Evolutionary conservation across 2,888 invertebrate species (phyloP).

Genomic region (Agrypnus murinus): DNA sequence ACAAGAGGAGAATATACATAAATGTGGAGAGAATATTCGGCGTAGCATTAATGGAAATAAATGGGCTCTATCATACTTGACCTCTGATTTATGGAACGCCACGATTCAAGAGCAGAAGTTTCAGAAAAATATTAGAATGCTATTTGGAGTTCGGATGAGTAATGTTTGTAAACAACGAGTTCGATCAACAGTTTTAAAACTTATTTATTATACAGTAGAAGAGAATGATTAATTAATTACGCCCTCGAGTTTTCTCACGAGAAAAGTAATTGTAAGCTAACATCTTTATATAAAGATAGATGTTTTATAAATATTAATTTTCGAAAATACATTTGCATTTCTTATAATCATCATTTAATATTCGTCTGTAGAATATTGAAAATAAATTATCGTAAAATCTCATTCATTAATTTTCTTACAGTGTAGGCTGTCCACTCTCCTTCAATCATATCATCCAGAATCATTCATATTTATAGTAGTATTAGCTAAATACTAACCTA

Average conservation of each 20-base stretch:
- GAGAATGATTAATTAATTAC: conserved; percentile 23
- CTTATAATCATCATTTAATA: not conserved
- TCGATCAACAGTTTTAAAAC: conserved; percentile 36
- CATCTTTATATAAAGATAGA: not conserved
- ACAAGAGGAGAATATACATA: conserved; percentile 1
- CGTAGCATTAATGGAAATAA: conserved; percentile 48
- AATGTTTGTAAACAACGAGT: conserved; percentile 43
- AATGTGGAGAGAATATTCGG: conserved; percentile 35
- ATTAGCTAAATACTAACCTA: too few species aligned
- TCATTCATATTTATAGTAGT: too few species aligned
- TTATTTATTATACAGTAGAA: conserved; percentile 18
- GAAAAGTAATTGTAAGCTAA: conserved; percentile 16
- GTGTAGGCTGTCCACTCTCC: too few species aligned
- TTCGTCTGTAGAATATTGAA: too few species aligned
- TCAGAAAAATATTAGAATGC: conserved; percentile 45
- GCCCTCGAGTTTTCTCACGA: conserved; percentile 20
- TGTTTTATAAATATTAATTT: too few species aligned
- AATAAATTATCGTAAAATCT: too few species aligned
- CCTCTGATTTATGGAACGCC: conserved; percentile 46
- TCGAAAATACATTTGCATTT: not conserved
- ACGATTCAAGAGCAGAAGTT: conserved; percentile 42
- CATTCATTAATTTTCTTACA: too few species aligned
- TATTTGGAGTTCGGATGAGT: conserved; percentile 41
- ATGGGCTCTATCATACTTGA: conserved; percentile 48
- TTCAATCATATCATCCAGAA: too few species aligned